These are phyloP conservation scores for Diachasmimorpha longicaudata DNA, from an alignment of 1,140 invertebrate genomes.

Conservation along the genomic window DNA sequence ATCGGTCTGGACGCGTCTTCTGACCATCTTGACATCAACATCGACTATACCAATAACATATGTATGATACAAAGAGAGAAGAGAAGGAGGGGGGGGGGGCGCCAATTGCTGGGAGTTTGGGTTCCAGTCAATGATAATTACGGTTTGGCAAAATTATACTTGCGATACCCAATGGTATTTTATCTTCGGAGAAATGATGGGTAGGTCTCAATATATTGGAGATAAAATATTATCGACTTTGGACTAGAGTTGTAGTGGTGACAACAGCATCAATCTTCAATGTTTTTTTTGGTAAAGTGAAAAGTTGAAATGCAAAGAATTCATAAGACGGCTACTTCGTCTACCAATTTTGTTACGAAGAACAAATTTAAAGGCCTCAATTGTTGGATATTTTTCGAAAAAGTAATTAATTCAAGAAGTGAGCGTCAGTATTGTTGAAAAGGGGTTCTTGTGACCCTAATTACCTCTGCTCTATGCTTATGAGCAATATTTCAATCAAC, in stretches of 20 bases:
- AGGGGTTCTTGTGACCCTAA: no score
- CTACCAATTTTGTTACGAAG: no score
- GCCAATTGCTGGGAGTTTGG: not conserved
- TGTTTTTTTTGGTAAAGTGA: no score
- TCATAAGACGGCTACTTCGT: no score
- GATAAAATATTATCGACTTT: not conserved
- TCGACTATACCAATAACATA: not conserved
- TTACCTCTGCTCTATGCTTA: no score
- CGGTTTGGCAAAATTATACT: not conserved
- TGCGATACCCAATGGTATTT: not conserved
- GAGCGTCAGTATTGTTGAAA: no score
- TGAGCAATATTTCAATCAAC: no score
- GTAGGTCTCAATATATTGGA: not conserved
- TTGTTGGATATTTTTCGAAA: no score
- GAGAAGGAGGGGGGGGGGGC: not conserved
- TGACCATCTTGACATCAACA: not conserved
- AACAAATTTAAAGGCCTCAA: no score
- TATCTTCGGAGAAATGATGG: not conserved
- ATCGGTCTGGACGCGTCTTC: conserved; percentile 27
- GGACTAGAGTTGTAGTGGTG: not conserved
- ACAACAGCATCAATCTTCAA: not conserved
- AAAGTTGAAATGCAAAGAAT: no score
- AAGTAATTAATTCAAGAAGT: no score
- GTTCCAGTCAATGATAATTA: not conserved
- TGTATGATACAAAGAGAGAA: not conserved